These are phyloP conservation scores for Platichthys flesus DNA, from an alignment of 2,113 vertebrate genomes.

Conservation along the genomic window DNA sequence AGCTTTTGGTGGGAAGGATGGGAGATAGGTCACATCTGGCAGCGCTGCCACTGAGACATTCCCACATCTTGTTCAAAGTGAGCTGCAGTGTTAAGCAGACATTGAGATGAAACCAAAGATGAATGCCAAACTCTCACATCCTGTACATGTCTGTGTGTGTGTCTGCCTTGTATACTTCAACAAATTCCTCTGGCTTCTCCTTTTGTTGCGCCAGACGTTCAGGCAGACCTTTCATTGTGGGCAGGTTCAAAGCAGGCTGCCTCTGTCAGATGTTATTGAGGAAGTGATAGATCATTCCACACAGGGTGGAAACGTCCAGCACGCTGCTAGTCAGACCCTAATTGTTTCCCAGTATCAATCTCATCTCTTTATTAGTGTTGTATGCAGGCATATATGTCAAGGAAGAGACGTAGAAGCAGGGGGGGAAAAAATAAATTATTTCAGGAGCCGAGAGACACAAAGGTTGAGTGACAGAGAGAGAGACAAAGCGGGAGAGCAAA, in stretches of 20 bases:
- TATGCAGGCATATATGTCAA: constrained; percentile 1
- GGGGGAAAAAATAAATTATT: neutral
- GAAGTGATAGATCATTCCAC: constrained; percentile 67
- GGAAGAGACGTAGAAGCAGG: neutral
- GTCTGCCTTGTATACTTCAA: constrained; percentile 1
- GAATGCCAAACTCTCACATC: constrained; percentile 24
- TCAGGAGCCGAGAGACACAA: neutral
- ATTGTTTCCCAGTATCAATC: constrained; percentile 57
- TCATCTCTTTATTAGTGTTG: constrained; percentile 16
- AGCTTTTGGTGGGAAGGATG: constrained; percentile 19
- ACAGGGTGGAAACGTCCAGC: constrained; percentile 39
- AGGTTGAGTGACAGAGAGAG: constrained; percentile 15
- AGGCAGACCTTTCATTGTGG: constrained; percentile 40
- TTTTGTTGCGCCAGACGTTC: constrained; percentile 37
- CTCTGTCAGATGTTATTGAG: constrained; percentile 64
- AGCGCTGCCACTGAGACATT: neutral
- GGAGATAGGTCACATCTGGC: constrained; percentile 13
- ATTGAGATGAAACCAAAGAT: constrained; percentile 6
- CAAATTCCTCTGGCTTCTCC: constrained; percentile 36
- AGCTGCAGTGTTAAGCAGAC: neutral
- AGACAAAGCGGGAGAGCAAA: constrained; percentile 21
- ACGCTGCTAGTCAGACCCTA: constrained; percentile 33
- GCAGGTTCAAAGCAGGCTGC: constrained; percentile 64
- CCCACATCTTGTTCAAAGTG: constrained; percentile 41
- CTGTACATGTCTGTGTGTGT: constrained; percentile 13